Conservation (phyloP, 2,888 invertebrate species). For the Pelosia muscerda region DNA sequence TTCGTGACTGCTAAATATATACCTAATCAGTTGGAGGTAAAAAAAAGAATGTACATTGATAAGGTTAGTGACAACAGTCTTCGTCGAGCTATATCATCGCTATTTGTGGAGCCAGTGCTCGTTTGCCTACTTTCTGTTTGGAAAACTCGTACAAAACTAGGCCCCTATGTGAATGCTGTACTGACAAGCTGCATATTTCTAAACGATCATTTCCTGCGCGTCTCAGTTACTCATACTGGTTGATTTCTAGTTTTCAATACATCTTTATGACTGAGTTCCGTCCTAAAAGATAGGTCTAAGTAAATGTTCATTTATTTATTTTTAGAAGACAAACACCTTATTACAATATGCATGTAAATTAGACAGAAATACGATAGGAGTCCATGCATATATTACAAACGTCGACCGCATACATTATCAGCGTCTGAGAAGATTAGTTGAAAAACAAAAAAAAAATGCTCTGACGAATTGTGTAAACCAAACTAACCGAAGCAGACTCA, state of each 20-base stretch:
- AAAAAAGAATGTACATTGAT: slow-evolving; percentile 28
- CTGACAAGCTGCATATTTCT: slow-evolving; percentile 70
- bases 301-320: neutral
- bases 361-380: too few relatives aligned
- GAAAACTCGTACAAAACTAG: slow-evolving; percentile 83
- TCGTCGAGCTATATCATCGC: slow-evolving; percentile 57
- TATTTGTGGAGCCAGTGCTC: slow-evolving; percentile 57
- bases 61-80: slow-evolving; percentile 46
- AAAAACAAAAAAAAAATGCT: too few relatives aligned
- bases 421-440: too few relatives aligned
- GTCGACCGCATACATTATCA: too few relatives aligned
- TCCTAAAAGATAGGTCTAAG: slow-evolving; percentile 22
- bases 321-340: neutral
- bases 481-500: too few relatives aligned
- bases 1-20: neutral
- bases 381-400: too few relatives aligned
- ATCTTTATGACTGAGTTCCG: slow-evolving; percentile 24
- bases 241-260: slow-evolving; percentile 43
- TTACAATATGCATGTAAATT: too few relatives aligned
- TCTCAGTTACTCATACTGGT: slow-evolving; percentile 32
- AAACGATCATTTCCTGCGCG: slow-evolving; percentile 55
- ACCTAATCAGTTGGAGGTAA: neutral
- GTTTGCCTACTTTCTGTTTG: slow-evolving; percentile 83
- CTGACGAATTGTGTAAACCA: too few relatives aligned
- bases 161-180: slow-evolving; percentile 68